These are phyloP conservation scores for Hystrix cristata DNA, from an alignment of 2,113 vertebrate genomes.

Conservation along the genomic window DNA sequence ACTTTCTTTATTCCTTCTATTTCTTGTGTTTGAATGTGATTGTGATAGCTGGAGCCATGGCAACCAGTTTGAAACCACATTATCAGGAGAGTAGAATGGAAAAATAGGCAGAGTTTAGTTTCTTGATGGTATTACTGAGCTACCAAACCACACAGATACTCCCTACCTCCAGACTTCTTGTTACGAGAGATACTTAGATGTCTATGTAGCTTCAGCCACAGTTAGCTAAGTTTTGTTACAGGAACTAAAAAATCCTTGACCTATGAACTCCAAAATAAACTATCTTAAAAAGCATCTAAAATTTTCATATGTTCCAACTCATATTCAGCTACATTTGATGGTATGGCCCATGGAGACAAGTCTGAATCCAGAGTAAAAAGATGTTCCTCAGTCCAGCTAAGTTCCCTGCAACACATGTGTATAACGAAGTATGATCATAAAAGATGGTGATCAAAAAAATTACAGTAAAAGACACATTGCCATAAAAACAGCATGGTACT, in stretches of 20 bases:
- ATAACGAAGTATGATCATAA: background rate
- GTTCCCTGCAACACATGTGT: background rate
- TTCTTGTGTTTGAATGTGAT: background rate
- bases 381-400: background rate
- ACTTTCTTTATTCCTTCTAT: background rate
- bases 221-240: background rate
- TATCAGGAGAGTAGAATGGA: background rate
- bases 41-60: background rate
- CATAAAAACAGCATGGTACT: too few species aligned
- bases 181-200: background rate
- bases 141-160: background rate
- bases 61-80: background rate
- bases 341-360: background rate
- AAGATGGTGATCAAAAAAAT: background rate
- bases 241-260: background rate
- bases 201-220: background rate
- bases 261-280: background rate
- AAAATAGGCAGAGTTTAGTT: background rate
- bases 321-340: background rate
- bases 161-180: background rate
- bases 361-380: background rate
- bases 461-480: background rate
- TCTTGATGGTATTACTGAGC: background rate
- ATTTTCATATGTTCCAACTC: background rate
- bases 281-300: background rate